Base-by-base conservation (phyloP, 2,888 invertebrate genomes). In the Cheilosia soror region DNA sequence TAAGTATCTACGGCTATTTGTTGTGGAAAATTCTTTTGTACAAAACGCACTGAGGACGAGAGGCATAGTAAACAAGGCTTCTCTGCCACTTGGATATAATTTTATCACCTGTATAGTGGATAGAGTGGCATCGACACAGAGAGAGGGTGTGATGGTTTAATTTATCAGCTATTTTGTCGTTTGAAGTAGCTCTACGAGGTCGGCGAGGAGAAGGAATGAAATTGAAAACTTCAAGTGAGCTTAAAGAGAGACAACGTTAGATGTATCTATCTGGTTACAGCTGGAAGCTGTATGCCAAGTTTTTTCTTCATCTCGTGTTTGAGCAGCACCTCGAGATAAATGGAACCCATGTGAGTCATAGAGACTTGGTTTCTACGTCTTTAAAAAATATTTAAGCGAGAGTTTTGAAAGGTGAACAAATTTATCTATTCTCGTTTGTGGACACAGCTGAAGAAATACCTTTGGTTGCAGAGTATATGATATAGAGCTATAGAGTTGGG, bases 211-310 rank as follows among this genome's bases (percentile, higher is more conserved):
- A 25, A 11, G 42, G 20, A 6, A 29, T 6, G 6, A 33, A 20
- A 44, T 13, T n/a, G 42, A 6, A 62, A 44, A 15, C 62, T 62
- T 62, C 6, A 62, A 5, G 27, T 9, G 49, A 49, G 49, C 63
- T 60, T 33, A 37, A 15, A 40, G 55, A 49, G 40, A 44, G 69
- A 40, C 42, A 55, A 11, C 63, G 60, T 65, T 60, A 40, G 25
- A 58, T 47, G 44, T 47, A 13, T 60, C 51, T 42, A 11, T 63
- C 29, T 27, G 77, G 71, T 44, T 57, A 68, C 72, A 62, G 66
- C 49, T 78, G 79, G 83, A 75, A 69, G 79, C 83, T 84, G 83
- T 66, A 66, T 58, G 49, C 60, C 13, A 47, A 51, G 40, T 62
- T 55, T 58, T 55, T 57, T 47, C 40, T 37, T 13, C 33, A 29